Evolutionary conservation across 2,797 vertebrate genomes (phyloP).

Genomic region (Bradypus variegatus): DNA sequence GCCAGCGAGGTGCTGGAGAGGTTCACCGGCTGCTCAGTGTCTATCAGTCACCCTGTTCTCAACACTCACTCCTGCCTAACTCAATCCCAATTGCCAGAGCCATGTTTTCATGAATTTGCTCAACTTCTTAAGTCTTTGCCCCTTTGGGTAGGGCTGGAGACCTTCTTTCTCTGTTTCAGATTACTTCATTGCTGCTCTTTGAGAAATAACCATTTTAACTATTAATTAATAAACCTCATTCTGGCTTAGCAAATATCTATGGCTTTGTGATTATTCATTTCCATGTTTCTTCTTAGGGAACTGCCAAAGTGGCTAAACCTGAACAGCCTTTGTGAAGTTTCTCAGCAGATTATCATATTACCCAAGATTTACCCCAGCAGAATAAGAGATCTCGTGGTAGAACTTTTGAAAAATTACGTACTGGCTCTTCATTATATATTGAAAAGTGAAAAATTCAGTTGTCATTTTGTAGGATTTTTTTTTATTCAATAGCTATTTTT

Average conservation of each 20-base stretch:
- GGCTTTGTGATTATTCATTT: neutral
- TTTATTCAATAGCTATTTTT: neutral
- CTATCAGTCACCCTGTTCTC: rapidly evolving
- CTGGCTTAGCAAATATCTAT: slow-evolving; percentile 45
- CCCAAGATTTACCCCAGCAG: neutral
- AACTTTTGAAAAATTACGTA: neutral
- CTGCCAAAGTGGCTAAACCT: neutral
- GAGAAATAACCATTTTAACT: slow-evolving; percentile 19
- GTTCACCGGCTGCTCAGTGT: rapidly evolving
- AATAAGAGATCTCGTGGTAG: neutral
- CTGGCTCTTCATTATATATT: neutral
- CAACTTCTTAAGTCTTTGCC: neutral
- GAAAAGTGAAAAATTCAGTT: neutral
- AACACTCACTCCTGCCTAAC: rapidly evolving
- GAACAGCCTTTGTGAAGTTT: neutral
- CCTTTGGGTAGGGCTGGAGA: neutral
- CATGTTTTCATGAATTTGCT: neutral
- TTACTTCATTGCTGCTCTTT: neutral
- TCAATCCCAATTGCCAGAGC: neutral
- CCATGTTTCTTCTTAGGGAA: neutral
- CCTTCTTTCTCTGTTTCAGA: neutral
- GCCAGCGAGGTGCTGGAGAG: neutral
- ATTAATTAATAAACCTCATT: slow-evolving; percentile 58
- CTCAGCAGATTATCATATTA: neutral
- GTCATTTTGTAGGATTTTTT: neutral